Percentiles rank a stretch among this genome's conserved stretches.
Conservation (phyloP, 2,797 vertebrate genomes). For the Galaxias olidus region DNA sequence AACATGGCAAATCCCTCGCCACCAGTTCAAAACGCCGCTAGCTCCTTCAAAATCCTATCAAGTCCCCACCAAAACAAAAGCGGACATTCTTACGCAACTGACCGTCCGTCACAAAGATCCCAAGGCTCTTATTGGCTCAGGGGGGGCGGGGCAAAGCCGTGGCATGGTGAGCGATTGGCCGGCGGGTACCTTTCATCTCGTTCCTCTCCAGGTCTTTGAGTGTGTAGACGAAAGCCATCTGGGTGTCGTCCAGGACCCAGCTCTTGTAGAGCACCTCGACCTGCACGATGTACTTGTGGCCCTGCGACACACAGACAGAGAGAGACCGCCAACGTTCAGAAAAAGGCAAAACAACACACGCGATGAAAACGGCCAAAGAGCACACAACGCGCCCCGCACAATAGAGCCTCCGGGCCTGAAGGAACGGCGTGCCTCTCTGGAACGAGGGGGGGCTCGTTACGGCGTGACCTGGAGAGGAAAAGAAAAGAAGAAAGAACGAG, state of each 20-base stretch:
- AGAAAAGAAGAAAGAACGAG: no score
- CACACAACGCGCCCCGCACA: neutral
- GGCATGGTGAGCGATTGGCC: slow-evolving; percentile 11
- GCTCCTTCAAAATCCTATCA: no score
- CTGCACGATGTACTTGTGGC: slow-evolving; percentile 84
- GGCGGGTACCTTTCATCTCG: slow-evolving; percentile 78
- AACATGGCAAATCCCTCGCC: no score
- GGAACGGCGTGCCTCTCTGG: neutral
- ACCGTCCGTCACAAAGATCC: no score
- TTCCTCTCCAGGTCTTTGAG: slow-evolving; percentile 81
- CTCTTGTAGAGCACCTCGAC: slow-evolving; percentile 82
- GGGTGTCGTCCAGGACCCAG: slow-evolving; percentile 83
- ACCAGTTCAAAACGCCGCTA: no score
- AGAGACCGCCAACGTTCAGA: slow-evolving; percentile 18
- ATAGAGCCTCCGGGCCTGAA: neutral
- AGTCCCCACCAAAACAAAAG: no score
- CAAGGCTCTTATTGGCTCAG: slow-evolving; percentile 2
- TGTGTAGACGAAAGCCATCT: slow-evolving; percentile 74
- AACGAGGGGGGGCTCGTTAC: no score
- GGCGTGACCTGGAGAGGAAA: no score
- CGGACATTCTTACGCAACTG: no score
- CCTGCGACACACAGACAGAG: slow-evolving; percentile 67
- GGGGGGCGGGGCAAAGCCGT: neutral
- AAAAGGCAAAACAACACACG: slow-evolving; percentile 8
- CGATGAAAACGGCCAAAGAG: neutral